Evolutionary conservation across 2,113 vertebrate species (phyloP).

Genomic region (Phocoena phocoena): DNA sequence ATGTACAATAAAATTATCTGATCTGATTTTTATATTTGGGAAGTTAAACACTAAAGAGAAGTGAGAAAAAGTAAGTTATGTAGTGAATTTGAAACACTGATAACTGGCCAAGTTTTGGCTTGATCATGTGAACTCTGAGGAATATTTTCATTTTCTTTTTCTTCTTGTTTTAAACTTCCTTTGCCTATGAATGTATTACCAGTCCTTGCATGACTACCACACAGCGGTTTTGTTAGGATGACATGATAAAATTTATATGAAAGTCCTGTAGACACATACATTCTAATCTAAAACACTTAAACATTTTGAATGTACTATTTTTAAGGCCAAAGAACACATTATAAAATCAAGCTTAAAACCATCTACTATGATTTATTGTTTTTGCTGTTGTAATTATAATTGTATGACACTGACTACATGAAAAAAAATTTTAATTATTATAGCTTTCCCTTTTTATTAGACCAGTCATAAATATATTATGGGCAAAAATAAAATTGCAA

Average conservation of each 20-base stretch:
- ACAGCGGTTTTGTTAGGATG: neutral
- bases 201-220: neutral
- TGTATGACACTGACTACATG: neutral
- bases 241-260: neutral
- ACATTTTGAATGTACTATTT: neutral
- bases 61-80: neutral
- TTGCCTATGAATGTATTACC: neutral
- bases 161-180: neutral
- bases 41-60: neutral
- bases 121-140: neutral
- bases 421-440: neutral
- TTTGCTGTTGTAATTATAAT: neutral
- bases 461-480: neutral
- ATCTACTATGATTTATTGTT: neutral
- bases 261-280: neutral
- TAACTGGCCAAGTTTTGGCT: neutral
- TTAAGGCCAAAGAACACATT: neutral
- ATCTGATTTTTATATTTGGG: neutral
- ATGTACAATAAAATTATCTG: neutral
- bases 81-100: neutral
- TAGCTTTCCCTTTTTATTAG: neutral
- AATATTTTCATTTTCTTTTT: neutral
- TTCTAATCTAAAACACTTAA: neutral
- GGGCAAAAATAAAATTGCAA: neutral
- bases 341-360: slow-evolving; percentile 6